Conservation (phyloP, 2,797 vertebrate species). For the Tolypeutes matacus region DNA sequence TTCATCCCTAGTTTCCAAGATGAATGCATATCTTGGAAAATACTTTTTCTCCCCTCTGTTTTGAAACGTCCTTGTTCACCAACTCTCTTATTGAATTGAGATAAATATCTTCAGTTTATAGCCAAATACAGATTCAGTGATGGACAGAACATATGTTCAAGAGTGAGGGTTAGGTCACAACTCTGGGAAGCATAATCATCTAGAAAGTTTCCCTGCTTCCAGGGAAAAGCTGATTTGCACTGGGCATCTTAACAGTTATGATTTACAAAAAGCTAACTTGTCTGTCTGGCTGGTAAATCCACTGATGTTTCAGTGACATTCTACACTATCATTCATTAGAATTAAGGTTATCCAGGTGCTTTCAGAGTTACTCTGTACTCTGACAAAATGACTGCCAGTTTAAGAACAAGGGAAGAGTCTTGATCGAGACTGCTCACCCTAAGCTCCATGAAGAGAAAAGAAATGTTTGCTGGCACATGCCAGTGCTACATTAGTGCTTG, state of each 20-base stretch:
- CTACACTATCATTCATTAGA: background rate
- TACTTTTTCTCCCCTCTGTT: background rate
- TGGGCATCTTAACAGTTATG: background rate
- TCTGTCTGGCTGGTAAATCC: background rate
- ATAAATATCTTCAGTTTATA: slow-evolving; percentile 2
- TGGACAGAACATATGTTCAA: background rate
- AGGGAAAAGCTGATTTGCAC: slow-evolving; percentile 36
- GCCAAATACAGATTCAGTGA: background rate
- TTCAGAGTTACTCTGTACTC: background rate
- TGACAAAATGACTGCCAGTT: background rate
- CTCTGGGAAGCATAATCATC: background rate
- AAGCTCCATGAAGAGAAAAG: background rate
- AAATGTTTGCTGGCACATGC: background rate
- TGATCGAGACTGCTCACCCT: background rate
- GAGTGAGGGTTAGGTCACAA: background rate
- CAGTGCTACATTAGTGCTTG: background rate
- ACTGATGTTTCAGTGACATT: background rate
- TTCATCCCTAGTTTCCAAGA: slow-evolving; percentile 31
- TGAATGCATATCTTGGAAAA: slow-evolving; percentile 34
- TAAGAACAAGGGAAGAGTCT: slow-evolving; percentile 20
- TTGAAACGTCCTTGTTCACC: slow-evolving; percentile 36
- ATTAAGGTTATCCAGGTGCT: background rate
- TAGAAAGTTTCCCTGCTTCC: slow-evolving; percentile 21
- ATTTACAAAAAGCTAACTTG: background rate
- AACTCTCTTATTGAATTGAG: slow-evolving; percentile 53